Conservation (phyloP, 2,113 vertebrate genomes). For the Oxygymnocypris stewartii region DNA sequence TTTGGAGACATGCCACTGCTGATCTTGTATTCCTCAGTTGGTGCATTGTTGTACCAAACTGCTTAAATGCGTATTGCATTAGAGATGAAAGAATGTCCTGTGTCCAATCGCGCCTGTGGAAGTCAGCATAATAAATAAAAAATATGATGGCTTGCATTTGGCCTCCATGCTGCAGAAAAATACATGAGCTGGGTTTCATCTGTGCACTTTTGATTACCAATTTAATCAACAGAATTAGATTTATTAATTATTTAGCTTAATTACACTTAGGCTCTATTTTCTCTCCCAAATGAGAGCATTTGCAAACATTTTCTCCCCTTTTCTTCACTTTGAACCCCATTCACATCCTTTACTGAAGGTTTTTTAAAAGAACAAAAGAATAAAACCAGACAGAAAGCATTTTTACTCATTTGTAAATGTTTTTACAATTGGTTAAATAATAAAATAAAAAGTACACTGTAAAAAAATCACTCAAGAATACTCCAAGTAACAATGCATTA, state of each 20-base stretch:
- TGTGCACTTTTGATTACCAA: neutral
- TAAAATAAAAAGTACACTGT: too few relatives aligned
- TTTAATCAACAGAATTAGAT: neutral
- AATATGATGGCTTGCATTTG: slow-evolving; percentile 24
- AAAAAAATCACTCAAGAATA: too few relatives aligned
- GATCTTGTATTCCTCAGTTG: neutral
- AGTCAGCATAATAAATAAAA: slow-evolving; percentile 11
- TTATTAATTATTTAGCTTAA: neutral
- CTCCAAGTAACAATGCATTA: too few relatives aligned
- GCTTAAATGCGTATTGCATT: slow-evolving; percentile 10
- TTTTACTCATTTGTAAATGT: neutral
- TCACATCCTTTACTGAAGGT: neutral
- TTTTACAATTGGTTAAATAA: neutral
- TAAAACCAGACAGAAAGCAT: neutral
- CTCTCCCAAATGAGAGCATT: neutral
- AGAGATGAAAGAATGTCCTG: neutral
- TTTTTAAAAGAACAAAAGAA: neutral
- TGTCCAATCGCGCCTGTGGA: slow-evolving; percentile 6
- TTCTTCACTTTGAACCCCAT: neutral
- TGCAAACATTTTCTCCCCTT: neutral
- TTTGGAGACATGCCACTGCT: neutral
- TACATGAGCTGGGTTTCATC: slow-evolving; percentile 11
- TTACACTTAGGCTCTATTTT: neutral
- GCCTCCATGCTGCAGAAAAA: slow-evolving; percentile 9
- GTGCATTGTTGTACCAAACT: slow-evolving; percentile 16